These are phyloP conservation scores for Morone saxatilis DNA, from an alignment of 2,113 vertebrate species.

Conservation along the genomic window DNA sequence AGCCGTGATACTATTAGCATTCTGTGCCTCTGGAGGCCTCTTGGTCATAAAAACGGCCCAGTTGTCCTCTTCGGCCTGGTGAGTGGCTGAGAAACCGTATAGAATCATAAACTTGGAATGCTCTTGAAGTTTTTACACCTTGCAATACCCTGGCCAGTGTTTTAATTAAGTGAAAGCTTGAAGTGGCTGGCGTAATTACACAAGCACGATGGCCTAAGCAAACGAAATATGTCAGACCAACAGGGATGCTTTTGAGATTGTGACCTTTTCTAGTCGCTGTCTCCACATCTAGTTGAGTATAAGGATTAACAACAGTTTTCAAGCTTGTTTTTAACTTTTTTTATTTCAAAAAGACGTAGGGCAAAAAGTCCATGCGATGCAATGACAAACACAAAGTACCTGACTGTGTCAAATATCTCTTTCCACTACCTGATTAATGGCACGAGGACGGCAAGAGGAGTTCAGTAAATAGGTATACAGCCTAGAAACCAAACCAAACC, in stretches of 20 bases:
- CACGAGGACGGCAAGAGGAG: no score
- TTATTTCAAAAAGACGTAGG: background rate
- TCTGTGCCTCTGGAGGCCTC: slow-evolving; percentile 55
- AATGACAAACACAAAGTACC: no score
- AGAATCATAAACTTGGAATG: slow-evolving; percentile 54
- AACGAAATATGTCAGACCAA: slow-evolving; percentile 63
- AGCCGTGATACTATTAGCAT: slow-evolving; percentile 64
- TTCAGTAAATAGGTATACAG: no score
- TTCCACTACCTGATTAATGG: no score
- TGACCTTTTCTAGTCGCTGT: slow-evolving; percentile 42
- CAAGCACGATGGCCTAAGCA: slow-evolving; percentile 45
- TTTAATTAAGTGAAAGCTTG: slow-evolving; percentile 69
- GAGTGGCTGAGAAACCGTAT: slow-evolving; percentile 31
- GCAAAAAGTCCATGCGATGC: no score
- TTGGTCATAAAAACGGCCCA: slow-evolving; percentile 55
- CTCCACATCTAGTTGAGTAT: slow-evolving; percentile 9
- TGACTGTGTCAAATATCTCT: no score
- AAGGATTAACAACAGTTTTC: slow-evolving; percentile 52
- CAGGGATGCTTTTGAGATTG: slow-evolving; percentile 49
- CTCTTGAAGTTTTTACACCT: slow-evolving; percentile 63
- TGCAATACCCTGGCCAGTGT: slow-evolving; percentile 44
- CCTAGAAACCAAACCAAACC: no score
- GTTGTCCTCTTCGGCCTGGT: slow-evolving; percentile 34
- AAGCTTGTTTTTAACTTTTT: slow-evolving; percentile 11
- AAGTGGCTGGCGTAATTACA: slow-evolving; percentile 51